Evolutionary conservation across 1,140 invertebrate species (phyloP).

Genomic region (Nebria ingens): DNA sequence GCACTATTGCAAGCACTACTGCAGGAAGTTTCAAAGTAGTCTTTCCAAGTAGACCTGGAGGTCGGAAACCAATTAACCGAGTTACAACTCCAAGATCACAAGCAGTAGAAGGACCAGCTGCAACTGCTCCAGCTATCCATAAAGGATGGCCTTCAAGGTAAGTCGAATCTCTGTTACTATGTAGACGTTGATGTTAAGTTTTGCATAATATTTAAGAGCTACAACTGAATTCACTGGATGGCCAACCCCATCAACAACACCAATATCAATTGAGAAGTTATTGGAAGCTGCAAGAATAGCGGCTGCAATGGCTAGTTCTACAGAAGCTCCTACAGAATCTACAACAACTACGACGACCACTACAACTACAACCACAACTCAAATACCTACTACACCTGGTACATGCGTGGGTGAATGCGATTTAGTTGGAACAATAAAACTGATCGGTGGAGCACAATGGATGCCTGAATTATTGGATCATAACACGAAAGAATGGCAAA

Average conservation of each 20-base stretch:
- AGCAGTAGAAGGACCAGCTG: constrained; percentile 27
- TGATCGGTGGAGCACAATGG: constrained; percentile 72
- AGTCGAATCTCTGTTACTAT: constrained; percentile 16
- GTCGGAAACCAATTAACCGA: constrained; percentile 49
- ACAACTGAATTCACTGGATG: constrained; percentile 83
- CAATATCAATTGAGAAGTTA: constrained; percentile 71
- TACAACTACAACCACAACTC: constrained; percentile 63
- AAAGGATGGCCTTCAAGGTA: constrained; percentile 72
- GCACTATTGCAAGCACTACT: constrained; percentile 33
- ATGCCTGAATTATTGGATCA: constrained; percentile 73
- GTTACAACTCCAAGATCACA: constrained; percentile 44
- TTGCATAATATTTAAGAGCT: constrained; percentile 41
- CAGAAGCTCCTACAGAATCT: constrained; percentile 38
- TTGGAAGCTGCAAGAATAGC: constrained; percentile 59
- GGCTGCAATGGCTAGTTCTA: constrained; percentile 38
- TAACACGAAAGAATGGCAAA: constrained; percentile 77
- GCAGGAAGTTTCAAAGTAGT: constrained; percentile 53
- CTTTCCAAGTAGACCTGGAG: constrained; percentile 67
- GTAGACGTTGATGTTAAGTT: no score
- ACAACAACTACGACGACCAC: constrained; percentile 60
- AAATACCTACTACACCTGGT: constrained; percentile 67
- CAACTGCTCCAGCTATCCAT: constrained; percentile 50
- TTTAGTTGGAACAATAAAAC: constrained; percentile 70
- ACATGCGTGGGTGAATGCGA: constrained; percentile 68
- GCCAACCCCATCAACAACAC: constrained; percentile 74